Conservation (phyloP, 2,797 vertebrate genomes). For the Balearica regulorum region DNA sequence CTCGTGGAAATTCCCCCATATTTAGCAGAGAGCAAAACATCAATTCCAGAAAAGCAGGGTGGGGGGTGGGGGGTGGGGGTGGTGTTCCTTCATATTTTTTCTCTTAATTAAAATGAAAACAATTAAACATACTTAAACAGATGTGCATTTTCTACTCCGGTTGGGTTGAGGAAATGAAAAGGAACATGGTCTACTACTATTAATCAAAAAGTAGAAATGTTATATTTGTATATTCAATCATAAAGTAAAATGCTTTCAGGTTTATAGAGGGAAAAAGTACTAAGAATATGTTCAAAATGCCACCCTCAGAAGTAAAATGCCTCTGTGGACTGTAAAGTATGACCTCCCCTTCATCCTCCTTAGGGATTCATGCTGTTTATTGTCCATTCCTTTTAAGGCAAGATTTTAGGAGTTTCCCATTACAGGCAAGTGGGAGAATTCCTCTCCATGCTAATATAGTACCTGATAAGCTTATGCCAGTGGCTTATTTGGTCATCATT, state of each 20-base stretch:
- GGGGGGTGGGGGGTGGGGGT: no score
- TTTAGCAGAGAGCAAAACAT: neutral
- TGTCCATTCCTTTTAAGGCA: constrained; percentile 53
- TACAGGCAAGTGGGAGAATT: constrained; percentile 36
- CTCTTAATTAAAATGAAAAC: neutral
- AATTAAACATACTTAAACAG: neutral
- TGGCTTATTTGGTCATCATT: constrained; percentile 14
- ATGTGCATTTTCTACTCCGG: neutral
- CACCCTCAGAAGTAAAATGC: neutral
- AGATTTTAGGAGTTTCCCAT: constrained; percentile 50
- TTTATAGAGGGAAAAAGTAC: neutral
- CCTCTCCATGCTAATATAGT: constrained; percentile 15
- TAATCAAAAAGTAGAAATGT: neutral
- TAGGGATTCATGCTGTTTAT: constrained; percentile 25
- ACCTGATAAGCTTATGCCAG: neutral
- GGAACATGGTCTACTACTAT: neutral
- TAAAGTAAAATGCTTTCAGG: neutral
- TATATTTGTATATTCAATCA: neutral
- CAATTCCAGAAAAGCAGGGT: neutral
- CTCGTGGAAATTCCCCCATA: neutral
- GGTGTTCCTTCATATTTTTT: neutral
- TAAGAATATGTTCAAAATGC: neutral
- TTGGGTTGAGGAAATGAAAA: neutral
- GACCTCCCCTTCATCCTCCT: neutral
- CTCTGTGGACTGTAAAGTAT: neutral